Percentiles rank a stretch among this genome's conserved stretches.
phyloP scores from a whole-genome alignment of 2,888 invertebrate genomes.

The Eilema sororculum region DNA sequence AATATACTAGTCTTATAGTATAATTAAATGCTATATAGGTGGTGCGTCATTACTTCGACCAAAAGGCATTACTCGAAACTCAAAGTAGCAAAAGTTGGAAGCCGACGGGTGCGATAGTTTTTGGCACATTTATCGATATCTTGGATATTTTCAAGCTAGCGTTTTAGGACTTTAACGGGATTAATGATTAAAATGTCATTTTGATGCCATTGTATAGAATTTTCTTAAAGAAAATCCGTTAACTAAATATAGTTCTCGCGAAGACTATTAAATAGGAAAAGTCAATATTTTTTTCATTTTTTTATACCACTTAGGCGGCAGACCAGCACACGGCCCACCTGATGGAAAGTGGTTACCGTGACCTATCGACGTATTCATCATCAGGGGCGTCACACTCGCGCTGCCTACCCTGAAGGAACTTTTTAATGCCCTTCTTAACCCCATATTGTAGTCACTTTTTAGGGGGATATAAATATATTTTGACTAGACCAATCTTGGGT shows the following conservation, averaged over 20 bases:
- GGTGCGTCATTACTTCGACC: not conserved
- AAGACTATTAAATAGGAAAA: too few relatives aligned
- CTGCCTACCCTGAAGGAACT: too few relatives aligned
- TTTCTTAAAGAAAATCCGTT: too few relatives aligned
- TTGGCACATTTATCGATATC: not conserved
- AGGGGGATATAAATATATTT: not conserved
- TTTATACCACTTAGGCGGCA: too few relatives aligned
- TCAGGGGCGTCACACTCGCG: too few relatives aligned
- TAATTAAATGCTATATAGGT: not conserved
- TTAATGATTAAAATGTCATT: not conserved
- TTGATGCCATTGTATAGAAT: not conserved
- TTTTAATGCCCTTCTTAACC: too few relatives aligned
- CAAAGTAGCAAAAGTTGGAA: not conserved
- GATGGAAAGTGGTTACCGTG: too few relatives aligned
- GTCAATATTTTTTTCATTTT: too few relatives aligned
- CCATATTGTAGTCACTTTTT: not conserved
- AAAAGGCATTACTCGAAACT: not conserved
- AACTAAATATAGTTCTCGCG: too few relatives aligned
- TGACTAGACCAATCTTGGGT: not conserved
- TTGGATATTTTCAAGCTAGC: not conserved
- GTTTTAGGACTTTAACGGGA: not conserved
- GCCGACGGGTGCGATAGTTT: not conserved
- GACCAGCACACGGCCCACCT: too few relatives aligned
- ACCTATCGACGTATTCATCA: too few relatives aligned
- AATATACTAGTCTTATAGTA: not conserved